These are phyloP conservation scores for Cetonia aurata DNA, from an alignment of 2,888 invertebrate genomes.

Conservation along the genomic window DNA sequence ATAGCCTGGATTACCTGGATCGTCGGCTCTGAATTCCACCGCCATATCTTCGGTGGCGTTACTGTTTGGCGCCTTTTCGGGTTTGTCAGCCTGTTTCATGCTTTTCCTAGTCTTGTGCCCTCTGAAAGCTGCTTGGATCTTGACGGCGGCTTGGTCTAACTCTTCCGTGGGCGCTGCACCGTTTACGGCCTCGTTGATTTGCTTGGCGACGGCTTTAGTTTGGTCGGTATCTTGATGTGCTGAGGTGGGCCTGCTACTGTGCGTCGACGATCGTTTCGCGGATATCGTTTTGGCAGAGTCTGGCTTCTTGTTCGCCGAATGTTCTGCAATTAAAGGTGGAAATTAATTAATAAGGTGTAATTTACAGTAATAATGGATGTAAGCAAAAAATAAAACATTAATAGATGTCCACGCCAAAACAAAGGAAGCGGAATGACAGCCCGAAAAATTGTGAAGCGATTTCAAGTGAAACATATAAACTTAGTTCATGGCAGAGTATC, in stretches of 20 bases:
- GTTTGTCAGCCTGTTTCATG: constrained; percentile 75
- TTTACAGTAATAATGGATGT: too few species aligned
- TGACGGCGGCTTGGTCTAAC: constrained; percentile 81
- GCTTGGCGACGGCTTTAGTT: not conserved
- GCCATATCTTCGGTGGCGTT: constrained; percentile 77
- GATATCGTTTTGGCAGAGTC: constrained; percentile 63
- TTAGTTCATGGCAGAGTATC: too few species aligned
- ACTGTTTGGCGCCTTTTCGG: constrained; percentile 54
- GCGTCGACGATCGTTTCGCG: constrained; percentile 52
- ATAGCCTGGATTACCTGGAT: constrained; percentile 83
- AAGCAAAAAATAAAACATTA: constrained; percentile 1
- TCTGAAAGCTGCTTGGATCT: constrained; percentile 90
- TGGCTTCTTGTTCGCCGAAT: constrained; percentile 55
- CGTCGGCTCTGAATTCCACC: constrained; percentile 84
- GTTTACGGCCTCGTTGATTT: constrained; percentile 32
- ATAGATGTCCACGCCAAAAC: not conserved
- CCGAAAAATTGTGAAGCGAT: too few species aligned
- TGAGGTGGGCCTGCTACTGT: constrained; percentile 56
- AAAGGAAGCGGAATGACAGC: too few species aligned
- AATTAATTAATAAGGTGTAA: too few species aligned
- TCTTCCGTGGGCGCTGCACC: constrained; percentile 54
- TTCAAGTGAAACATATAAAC: too few species aligned
- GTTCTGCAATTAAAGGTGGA: constrained; percentile 49
- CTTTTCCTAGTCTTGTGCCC: constrained; percentile 84
- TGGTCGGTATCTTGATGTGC: constrained; percentile 18